Evolutionary conservation across 2,797 vertebrate species (phyloP).

Genomic region (Rhyacichthys aspro): DNA sequence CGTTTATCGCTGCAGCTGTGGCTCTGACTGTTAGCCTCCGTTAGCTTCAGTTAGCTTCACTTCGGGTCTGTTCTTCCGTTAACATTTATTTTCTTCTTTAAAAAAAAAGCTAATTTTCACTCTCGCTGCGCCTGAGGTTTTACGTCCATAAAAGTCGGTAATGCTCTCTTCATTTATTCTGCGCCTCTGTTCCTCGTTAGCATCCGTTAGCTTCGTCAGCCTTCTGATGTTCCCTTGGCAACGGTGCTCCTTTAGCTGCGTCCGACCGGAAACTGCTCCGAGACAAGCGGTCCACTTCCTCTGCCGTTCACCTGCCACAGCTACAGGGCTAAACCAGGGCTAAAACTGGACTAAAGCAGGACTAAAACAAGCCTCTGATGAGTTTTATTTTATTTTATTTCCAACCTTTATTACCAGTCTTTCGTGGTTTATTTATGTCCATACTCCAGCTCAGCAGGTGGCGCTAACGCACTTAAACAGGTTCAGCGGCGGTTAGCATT

Average conservation of each 20-base stretch:
- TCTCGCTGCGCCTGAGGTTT: no score
- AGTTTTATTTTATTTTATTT: no score
- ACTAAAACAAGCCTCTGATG: no score
- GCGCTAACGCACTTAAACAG: neutral
- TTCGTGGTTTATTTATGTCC: neutral
- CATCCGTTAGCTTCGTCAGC: constrained; percentile 2
- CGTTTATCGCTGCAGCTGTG: neutral
- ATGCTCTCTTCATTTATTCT: no score
- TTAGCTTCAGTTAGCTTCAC: neutral
- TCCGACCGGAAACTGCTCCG: neutral
- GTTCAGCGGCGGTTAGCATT: no score
- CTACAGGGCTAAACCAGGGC: no score
- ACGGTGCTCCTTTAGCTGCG: neutral
- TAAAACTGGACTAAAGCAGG: no score
- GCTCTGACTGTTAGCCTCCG: neutral
- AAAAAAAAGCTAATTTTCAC: no score
- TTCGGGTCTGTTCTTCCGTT: neutral
- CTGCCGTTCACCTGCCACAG: no score
- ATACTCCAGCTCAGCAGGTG: neutral
- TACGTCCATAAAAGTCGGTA: no score
- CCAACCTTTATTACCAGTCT: no score
- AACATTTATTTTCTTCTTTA: no score
- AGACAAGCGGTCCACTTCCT: neutral
- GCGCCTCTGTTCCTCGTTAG: neutral
- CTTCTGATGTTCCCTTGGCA: neutral